Conservation (phyloP, 2,797 vertebrate genomes). For the Limosa lapponica region DNA sequence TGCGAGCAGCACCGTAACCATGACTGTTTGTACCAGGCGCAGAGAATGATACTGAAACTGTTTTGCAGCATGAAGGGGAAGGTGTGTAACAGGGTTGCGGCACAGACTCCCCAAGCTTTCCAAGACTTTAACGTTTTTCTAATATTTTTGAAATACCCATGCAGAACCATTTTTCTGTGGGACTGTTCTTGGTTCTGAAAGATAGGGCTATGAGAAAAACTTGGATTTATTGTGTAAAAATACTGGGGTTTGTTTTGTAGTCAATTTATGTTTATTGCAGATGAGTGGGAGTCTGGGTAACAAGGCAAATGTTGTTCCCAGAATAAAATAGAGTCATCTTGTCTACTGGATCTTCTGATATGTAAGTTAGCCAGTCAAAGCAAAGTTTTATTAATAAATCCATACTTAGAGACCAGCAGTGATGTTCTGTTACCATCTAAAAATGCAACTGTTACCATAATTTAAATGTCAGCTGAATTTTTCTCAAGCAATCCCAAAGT, state of each 20-base stretch:
- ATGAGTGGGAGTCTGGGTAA: not conserved
- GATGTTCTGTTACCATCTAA: not conserved
- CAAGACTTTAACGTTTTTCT: not conserved
- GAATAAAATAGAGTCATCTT: not conserved
- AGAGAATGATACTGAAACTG: not conserved
- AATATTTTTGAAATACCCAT: not conserved
- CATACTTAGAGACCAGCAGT: not conserved
- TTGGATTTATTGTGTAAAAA: not conserved
- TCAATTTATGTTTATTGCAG: not conserved
- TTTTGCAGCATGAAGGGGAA: not conserved
- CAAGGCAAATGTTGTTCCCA: not conserved
- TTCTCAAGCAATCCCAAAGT: not conserved
- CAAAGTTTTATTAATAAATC: not conserved
- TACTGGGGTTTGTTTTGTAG: rapidly evolving
- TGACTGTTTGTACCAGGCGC: not conserved
- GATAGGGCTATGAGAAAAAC: not conserved
- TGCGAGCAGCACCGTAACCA: rapidly evolving
- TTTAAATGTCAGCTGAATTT: not conserved
- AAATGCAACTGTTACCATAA: not conserved
- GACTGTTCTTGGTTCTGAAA: not conserved
- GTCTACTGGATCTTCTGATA: not conserved
- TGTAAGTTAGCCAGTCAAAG: not conserved
- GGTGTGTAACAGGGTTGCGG: not conserved
- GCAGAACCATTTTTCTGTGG: not conserved
- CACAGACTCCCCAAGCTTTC: not conserved